phyloP scores from a whole-genome alignment of 2,113 vertebrate genomes.

The Cranoglanis bouderius region DNA sequence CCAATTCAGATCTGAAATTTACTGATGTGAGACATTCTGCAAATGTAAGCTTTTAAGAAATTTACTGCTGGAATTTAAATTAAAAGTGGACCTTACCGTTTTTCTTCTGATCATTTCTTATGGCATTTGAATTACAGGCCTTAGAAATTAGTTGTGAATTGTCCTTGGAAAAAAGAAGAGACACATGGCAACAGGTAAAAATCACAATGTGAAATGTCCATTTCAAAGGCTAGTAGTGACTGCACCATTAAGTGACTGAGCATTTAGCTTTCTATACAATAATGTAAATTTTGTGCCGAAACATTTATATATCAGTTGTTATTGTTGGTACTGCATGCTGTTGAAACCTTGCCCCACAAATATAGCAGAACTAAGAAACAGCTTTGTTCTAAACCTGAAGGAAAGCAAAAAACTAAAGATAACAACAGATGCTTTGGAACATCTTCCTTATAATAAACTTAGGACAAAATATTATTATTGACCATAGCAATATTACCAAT shows the following conservation, averaged over 20 bases:
- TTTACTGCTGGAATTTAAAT: neutral
- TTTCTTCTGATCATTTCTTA: constrained; percentile 24
- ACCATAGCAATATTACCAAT: neutral
- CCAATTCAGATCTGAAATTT: neutral
- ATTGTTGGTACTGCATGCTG: neutral
- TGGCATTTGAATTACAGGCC: neutral
- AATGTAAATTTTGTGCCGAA: neutral
- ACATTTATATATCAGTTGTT: neutral
- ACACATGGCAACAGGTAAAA: neutral
- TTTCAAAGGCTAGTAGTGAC: neutral
- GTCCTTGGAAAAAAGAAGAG: neutral
- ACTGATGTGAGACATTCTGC: neutral
- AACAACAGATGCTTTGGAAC: neutral
- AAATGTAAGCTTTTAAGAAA: neutral
- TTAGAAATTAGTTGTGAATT: neutral
- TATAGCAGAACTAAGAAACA: neutral
- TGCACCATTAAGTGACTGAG: neutral
- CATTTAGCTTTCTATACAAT: neutral
- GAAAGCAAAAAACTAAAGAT: neutral
- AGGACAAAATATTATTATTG: neutral
- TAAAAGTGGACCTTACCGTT: neutral
- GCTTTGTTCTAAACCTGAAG: neutral
- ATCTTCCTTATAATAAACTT: neutral
- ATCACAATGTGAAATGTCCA: neutral
- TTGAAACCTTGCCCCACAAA: neutral